Evolutionary conservation across 1,140 invertebrate genomes (phyloP).

Genomic region (Vanessa tameamea): DNA sequence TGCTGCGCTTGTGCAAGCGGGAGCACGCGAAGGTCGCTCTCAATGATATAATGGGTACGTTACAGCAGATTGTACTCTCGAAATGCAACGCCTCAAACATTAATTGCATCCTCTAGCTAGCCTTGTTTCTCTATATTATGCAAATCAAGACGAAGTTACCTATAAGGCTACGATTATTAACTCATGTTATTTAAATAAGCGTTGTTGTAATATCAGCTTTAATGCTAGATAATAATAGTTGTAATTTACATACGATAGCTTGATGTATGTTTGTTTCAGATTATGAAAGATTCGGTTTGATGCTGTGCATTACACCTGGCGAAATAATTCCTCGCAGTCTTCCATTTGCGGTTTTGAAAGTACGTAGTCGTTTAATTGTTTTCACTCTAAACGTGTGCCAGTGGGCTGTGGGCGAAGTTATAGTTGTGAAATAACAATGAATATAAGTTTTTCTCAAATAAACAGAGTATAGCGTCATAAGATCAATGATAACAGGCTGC

Average conservation of each 20-base stretch:
- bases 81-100: conserved; percentile 35
- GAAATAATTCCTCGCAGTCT: conserved; percentile 17
- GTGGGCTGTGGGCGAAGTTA: neutral
- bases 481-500: neutral
- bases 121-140: conserved; percentile 25
- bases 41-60: conserved; percentile 42
- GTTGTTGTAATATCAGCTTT: conserved; percentile 11
- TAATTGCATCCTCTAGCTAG: conserved; percentile 44
- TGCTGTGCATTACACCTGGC: conserved; percentile 6
- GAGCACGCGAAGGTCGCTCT: conserved; percentile 49
- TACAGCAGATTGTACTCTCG: conserved; percentile 46
- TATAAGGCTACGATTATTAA: conserved; percentile 12
- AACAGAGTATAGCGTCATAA: neutral
- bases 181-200: conserved; percentile 9
- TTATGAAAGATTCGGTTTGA: conserved; percentile 20
- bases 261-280: conserved; percentile 27
- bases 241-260: neutral
- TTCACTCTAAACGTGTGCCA: neutral
- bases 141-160: conserved; percentile 25
- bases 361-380: conserved; percentile 11
- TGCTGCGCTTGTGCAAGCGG: conserved; percentile 39
- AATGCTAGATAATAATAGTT: conserved; percentile 9
- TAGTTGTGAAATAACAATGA: too few relatives aligned
- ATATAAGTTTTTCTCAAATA: neutral
- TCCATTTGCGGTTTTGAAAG: conserved; percentile 24